Conservation (phyloP, 2,888 invertebrate genomes). For the Gibbula magus region DNA sequence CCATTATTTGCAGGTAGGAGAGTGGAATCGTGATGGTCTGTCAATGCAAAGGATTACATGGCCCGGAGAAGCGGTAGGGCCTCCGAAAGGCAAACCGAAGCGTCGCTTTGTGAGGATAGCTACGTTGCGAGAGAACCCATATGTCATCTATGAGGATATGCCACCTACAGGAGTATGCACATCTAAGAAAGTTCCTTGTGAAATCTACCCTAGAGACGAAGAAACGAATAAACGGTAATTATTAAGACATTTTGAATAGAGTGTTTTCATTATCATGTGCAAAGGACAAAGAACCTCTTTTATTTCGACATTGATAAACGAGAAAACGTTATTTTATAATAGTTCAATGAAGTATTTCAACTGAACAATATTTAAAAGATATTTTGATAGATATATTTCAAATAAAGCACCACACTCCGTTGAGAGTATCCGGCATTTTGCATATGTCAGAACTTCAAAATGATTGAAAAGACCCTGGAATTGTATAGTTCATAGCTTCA, state of each 20-base stretch:
- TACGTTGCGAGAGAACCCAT: constrained; percentile 95
- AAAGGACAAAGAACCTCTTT: too few relatives aligned
- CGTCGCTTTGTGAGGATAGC: constrained; percentile 94
- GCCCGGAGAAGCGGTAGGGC: constrained; percentile 96
- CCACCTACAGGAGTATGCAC: constrained; percentile 75
- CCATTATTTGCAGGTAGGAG: constrained; percentile 88
- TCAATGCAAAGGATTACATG: constrained; percentile 98
- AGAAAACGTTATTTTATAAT: too few relatives aligned
- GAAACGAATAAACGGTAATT: constrained; percentile 28
- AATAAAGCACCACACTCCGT: too few relatives aligned
- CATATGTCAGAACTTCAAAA: too few relatives aligned
- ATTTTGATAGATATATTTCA: too few relatives aligned
- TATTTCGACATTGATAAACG: too few relatives aligned
- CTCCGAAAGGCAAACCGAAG: constrained; percentile 97
- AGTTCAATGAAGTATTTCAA: too few relatives aligned
- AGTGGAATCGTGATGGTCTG: constrained; percentile 87
- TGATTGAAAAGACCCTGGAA: too few relatives aligned
- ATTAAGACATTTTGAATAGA: neutral
- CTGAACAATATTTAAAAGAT: too few relatives aligned
- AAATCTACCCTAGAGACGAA: constrained; percentile 41
- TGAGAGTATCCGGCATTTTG: too few relatives aligned
- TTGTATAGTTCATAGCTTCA: too few relatives aligned
- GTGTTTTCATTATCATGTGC: too few relatives aligned
- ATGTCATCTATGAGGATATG: constrained; percentile 92
- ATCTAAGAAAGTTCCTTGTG: constrained; percentile 54